Base-by-base conservation (phyloP, 2,888 invertebrate genomes). In the Hydriomena furcata region DNA sequence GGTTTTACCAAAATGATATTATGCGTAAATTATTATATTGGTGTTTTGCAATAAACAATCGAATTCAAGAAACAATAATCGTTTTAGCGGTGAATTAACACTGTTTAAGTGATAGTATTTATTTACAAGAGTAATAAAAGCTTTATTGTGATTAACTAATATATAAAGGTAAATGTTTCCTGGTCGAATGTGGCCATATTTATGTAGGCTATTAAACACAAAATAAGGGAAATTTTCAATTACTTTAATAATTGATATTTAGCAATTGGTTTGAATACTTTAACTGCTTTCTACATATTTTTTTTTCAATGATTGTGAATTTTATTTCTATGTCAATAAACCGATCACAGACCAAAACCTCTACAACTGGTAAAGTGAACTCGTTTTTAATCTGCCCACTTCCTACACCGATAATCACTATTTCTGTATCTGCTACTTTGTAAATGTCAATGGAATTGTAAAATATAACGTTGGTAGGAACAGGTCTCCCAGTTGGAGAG, bases 311-410 rank as follows among this genome's bases (percentile, higher is more conserved):
- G n/a, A n/a, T n/a, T n/a, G n/a, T n/a, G n/a, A n/a, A n/a, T n/a
- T n/a, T n/a, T n/a, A n/a, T n/a, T n/a, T n/a, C n/a, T n/a, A n/a
- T n/a, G n/a, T n/a, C n/a, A n/a, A n/a, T n/a, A n/a, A n/a, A n/a
- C n/a, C n/a, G n/a, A n/a, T n/a, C n/a, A n/a, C n/a, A n/a, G n/a
- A 51, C 58, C 46, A 55, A 56, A 58, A 35, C 44, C 27, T 47
- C 30, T 35, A 35, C 34, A 63, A 65, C 60, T 57, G 23, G 69
- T 68, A 63, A 73, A 71, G 69, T 71, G 71, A 56, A 61, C 73
- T 51, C 59, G 70, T 69, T 68, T 66, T 66, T 71, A 68, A 71
- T 71, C 69, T 63, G 47, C 47, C 52, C 44, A 58, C 59, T 59
- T 64, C 61, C 56, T 57, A 52, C 57, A 31, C 49, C 44, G 60